Conservation (phyloP, 2,113 vertebrate species). For the Gnathonemus echidnorhynchus region DNA sequence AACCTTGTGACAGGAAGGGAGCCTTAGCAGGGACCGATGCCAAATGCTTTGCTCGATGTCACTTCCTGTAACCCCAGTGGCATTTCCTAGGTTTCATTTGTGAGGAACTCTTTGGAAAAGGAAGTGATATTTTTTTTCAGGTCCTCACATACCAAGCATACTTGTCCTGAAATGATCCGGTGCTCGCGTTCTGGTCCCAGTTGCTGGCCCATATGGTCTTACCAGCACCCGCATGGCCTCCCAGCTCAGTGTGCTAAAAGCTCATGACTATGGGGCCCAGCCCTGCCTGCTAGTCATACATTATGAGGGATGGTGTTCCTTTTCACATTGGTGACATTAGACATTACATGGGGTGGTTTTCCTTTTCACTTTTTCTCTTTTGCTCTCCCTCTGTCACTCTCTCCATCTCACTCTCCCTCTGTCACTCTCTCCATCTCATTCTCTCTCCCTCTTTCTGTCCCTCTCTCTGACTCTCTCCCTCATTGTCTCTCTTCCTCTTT, state of each 20-base stretch:
- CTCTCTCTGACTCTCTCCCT: neutral
- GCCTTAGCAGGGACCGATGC: neutral
- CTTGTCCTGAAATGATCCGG: neutral
- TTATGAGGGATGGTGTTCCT: neutral
- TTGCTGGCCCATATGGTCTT: neutral
- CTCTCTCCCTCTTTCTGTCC: neutral
- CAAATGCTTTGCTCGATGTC: neutral
- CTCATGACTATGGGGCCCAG: neutral
- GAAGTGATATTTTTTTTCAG: neutral
- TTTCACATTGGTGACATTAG: neutral
- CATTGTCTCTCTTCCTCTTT: neutral
- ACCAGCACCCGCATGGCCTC: neutral
- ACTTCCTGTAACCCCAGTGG: conserved; percentile 1
- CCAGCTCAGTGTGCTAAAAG: neutral
- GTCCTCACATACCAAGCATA: neutral
- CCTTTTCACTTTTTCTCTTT: neutral
- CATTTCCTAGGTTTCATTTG: neutral
- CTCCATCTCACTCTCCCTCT: neutral
- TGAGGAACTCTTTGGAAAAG: neutral
- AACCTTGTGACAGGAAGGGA: neutral
- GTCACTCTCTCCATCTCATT: neutral
- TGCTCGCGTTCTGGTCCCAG: neutral
- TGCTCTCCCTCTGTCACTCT: neutral
- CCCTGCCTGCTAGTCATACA: neutral
- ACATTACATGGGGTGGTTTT: neutral